Base-by-base conservation (phyloP, 2,797 vertebrate genomes). In the Fistularia commersonii region DNA sequence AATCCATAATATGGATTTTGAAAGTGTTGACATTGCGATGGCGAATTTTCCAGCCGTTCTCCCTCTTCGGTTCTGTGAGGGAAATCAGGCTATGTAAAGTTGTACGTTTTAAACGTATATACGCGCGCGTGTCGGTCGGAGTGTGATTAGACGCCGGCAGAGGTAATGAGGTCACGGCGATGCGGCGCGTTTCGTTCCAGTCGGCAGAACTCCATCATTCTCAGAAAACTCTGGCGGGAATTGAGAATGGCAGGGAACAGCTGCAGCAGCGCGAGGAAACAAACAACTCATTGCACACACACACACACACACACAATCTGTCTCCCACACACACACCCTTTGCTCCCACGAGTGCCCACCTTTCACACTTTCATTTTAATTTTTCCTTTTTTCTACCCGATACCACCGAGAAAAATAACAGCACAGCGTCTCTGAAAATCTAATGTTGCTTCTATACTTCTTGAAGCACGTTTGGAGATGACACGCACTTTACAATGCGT, bases 91-190 rank as follows among this genome's bases (percentile, higher is more conserved):
- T n/a, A n/a, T n/a, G n/a, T n/a, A n/a, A n/a, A n/a, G n/a, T n/a
- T n/a, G n/a, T n/a, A n/a, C n/a, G n/a, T n/a, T n/a, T n/a, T n/a
- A n/a, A n/a, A n/a, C n/a, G n/a, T n/a, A n/a, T n/a, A 8, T 23
- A 9, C 45, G 2, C 44, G 9, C 46, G 32, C 44, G 36, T 46
- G n/a, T 45, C 3, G 54, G 1, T 43, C 3, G 43, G 2, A 45
- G 5, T 32, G 7, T 51, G n/a, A n/a, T n/a, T n/a, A n/a, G n/a
- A 38, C 33, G 41, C 34, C 46, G 55, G 40, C 38, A 57, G 61
- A 73, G 67, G 67, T 71, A 86, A 84, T 74, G 63, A 84, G 81
- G 80, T 85, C 82, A 83, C 32, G 35, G 63, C 79, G 73, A 82
- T 68, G 68, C 64, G n/a, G n/a, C n/a, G n/a, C 11, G 36, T 49